These are phyloP conservation scores for Pilophorus perplexus DNA, from an alignment of 2,888 invertebrate species.

Conservation along the genomic window DNA sequence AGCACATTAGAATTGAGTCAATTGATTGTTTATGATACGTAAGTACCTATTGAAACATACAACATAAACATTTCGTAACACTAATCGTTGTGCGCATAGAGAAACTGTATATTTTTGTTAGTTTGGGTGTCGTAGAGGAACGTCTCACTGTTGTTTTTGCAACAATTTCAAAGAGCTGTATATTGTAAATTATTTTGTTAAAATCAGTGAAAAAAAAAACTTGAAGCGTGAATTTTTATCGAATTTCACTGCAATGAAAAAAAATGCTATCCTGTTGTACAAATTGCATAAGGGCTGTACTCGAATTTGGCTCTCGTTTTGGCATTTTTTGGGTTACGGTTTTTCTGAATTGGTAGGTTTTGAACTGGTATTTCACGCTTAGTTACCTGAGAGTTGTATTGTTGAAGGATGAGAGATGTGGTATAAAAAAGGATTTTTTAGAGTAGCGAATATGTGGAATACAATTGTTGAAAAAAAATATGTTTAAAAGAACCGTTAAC, in stretches of 20 bases:
- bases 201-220: conserved; percentile 19
- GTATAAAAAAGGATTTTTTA: too few species aligned
- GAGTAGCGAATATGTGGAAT: too few species aligned
- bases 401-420: too few species aligned
- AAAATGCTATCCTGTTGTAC: too few species aligned
- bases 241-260: too few species aligned
- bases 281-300: too few species aligned
- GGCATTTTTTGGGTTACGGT: neutral
- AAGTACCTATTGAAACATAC: conserved; percentile 40
- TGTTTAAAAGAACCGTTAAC: conserved; percentile 17
- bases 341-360: neutral
- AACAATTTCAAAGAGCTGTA: conserved; percentile 18
- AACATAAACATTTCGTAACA: conserved; percentile 43
- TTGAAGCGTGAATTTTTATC: conserved; percentile 4
- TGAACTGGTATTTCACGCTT: conserved; percentile 30
- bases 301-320: too few species aligned
- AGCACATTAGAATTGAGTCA: conserved; percentile 45
- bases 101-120: conserved; percentile 45
- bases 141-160: conserved; percentile 23
- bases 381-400: conserved; percentile 47
- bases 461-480: too few species aligned
- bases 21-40: conserved; percentile 43
- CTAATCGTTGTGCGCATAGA: conserved; percentile 44
- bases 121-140: conserved; percentile 40
- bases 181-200: conserved; percentile 18